Conservation (phyloP, 2,113 vertebrate species). For the Hippocampus guttulatus region DNA sequence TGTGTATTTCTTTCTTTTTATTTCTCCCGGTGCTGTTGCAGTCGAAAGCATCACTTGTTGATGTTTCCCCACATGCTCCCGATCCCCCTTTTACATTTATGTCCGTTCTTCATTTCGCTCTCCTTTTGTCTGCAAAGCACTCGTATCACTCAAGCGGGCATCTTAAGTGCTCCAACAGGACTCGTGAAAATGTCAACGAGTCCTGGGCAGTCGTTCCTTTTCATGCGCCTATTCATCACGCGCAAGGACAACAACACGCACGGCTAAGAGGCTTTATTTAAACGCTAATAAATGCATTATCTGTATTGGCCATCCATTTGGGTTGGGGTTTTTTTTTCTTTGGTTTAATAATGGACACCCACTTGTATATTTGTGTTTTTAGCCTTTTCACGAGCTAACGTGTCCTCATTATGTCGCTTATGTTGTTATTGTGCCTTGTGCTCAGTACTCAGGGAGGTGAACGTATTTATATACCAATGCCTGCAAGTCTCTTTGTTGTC, state of each 20-base stretch:
- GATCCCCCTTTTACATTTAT: constrained; percentile 27
- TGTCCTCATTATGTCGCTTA: constrained; percentile 11
- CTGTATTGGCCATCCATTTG: constrained; percentile 41
- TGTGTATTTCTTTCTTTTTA: background rate
- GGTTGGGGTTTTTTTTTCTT: background rate
- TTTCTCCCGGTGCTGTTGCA: background rate
- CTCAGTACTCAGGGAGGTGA: constrained; percentile 16
- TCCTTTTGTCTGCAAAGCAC: constrained; percentile 28
- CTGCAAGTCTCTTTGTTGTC: constrained; percentile 11
- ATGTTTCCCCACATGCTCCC: constrained; percentile 1
- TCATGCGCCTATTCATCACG: constrained; percentile 59
- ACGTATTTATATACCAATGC: constrained; percentile 16
- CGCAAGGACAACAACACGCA: constrained; percentile 48
- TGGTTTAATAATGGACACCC: constrained; percentile 21
- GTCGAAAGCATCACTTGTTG: background rate
- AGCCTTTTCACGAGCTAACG: constrained; percentile 20
- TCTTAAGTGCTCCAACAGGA: constrained; percentile 65
- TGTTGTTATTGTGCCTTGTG: constrained; percentile 29
- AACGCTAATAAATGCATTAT: constrained; percentile 55
- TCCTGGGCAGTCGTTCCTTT: constrained; percentile 32
- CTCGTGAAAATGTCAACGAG: constrained; percentile 65
- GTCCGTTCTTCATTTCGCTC: constrained; percentile 43
- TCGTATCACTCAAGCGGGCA: constrained; percentile 59
- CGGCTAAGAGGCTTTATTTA: constrained; percentile 63
- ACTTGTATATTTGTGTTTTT: constrained; percentile 26